Evolutionary conservation across 2,113 vertebrate species (phyloP).

Genomic region (Ptychochromis oligacanthus): DNA sequence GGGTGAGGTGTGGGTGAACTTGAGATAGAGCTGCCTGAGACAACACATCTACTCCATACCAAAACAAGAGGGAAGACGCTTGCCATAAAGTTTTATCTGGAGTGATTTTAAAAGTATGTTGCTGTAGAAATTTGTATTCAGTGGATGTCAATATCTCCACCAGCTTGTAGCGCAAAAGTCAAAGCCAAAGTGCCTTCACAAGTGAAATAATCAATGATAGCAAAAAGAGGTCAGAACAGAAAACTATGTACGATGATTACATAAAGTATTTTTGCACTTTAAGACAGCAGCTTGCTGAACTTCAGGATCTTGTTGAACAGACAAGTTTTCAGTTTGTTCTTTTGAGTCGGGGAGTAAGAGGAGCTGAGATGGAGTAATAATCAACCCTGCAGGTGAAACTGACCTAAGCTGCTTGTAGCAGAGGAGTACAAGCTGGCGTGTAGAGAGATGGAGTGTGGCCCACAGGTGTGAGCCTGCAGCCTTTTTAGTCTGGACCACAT

Average conservation of each 20-base stretch:
- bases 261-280: not conserved
- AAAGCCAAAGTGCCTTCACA: slow-evolving; percentile 10
- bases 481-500: not conserved
- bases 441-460: not conserved
- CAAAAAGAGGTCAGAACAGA: not conserved
- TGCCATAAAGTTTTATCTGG: not conserved
- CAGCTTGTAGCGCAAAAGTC: not conserved
- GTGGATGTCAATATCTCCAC: not conserved
- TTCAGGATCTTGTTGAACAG: not conserved
- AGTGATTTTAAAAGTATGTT: not conserved
- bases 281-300: not conserved
- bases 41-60: not conserved
- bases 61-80: not conserved
- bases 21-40: not conserved
- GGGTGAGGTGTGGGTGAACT: not conserved
- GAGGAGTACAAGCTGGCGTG: not conserved
- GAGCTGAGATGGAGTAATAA: not conserved
- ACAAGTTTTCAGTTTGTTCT: not conserved
- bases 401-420: not conserved
- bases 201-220: slow-evolving; percentile 5
- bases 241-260: not conserved
- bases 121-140: not conserved
- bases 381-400: slow-evolving; percentile 3
- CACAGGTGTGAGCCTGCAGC: not conserved
- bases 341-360: not conserved